Evolutionary conservation across 1,140 invertebrate species (phyloP).

Genomic region (Drosophila navojoa): DNA sequence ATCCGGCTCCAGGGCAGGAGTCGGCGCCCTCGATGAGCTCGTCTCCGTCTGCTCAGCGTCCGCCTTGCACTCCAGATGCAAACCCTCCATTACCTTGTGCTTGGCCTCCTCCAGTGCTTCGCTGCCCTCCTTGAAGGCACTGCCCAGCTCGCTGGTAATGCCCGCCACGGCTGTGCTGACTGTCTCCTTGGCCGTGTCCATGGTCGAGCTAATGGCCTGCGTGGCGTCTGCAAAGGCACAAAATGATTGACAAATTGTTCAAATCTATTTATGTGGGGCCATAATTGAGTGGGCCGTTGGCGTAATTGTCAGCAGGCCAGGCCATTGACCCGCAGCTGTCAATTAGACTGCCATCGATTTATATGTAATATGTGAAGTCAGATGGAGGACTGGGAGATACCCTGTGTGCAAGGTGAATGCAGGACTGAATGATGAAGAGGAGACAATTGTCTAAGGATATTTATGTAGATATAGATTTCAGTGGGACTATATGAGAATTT

Average conservation of each 20-base stretch:
- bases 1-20: slow-evolving; percentile 49
- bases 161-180: slow-evolving; percentile 73
- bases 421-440: too few species aligned
- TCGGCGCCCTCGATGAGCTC: slow-evolving; percentile 57
- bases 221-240: slow-evolving; percentile 52
- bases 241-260: slow-evolving; percentile 17
- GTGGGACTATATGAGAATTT: too few species aligned
- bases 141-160: slow-evolving; percentile 74
- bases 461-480: too few species aligned
- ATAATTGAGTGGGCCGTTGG: background rate
- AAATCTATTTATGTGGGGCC: slow-evolving; percentile 29
- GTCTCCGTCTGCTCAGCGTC: slow-evolving; percentile 9
- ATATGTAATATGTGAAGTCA: background rate
- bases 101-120: slow-evolving; percentile 68
- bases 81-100: slow-evolving; percentile 71
- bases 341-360: slow-evolving; percentile 1
- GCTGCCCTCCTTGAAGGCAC: slow-evolving; percentile 70
- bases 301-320: slow-evolving; percentile 16
- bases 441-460: too few species aligned
- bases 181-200: slow-evolving; percentile 75
- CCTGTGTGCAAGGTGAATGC: too few species aligned
- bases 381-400: background rate
- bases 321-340: slow-evolving; percentile 23
- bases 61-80: slow-evolving; percentile 52
- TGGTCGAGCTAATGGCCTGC: slow-evolving; percentile 50